These are phyloP conservation scores for Napeogenes sylphis DNA, from an alignment of 2,888 invertebrate species.

Conservation along the genomic window DNA sequence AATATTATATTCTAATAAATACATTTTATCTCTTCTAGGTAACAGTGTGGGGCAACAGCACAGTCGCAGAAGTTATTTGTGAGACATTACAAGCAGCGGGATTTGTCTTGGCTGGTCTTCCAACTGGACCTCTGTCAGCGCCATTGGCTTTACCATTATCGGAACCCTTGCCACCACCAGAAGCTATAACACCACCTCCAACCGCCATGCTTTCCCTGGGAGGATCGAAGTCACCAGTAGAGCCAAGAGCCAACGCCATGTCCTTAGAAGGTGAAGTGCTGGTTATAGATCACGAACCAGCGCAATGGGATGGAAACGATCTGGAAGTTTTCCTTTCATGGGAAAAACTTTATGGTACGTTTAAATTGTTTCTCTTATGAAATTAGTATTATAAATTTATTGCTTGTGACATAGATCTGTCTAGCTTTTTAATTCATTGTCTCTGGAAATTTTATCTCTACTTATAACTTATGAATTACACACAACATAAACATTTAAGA, in stretches of 20 bases:
- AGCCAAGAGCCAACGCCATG: conserved; percentile 76
- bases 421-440: not conserved
- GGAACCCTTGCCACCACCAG: conserved; percentile 45
- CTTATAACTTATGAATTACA: not conserved
- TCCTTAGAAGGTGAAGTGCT: conserved; percentile 81
- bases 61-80: conserved; percentile 68
- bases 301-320: conserved; percentile 75
- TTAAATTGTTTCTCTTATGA: not conserved
- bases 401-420: not conserved
- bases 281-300: conserved; percentile 77
- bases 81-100: conserved; percentile 69
- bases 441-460: not conserved
- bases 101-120: conserved; percentile 59
- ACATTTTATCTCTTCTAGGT: conserved; percentile 52
- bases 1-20: too few relatives aligned
- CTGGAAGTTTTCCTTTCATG: conserved; percentile 67
- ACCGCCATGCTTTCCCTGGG: conserved; percentile 76
- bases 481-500: conserved; percentile 6
- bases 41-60: conserved; percentile 59
- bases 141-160: conserved; percentile 55
- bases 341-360: conserved; percentile 72
- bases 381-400: not conserved
- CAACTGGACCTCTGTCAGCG: conserved; percentile 57
- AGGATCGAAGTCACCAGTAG: conserved; percentile 80
- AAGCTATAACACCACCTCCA: conserved; percentile 49